Evolutionary conservation across 2,888 invertebrate species (phyloP).

Genomic region (Hartigia nigra): DNA sequence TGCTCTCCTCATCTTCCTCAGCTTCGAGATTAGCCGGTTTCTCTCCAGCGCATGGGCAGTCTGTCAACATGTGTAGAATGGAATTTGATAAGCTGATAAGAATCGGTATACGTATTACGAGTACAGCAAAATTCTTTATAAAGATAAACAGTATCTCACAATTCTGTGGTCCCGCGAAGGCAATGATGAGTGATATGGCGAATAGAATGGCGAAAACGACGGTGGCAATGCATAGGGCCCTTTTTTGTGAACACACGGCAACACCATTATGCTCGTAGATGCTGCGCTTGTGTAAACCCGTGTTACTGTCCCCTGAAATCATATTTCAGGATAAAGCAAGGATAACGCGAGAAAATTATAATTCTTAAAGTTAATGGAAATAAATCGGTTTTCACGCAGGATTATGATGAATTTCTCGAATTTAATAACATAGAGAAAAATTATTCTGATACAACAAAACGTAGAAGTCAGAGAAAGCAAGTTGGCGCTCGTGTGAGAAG

Average conservation of each 20-base stretch:
- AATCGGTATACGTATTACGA: not conserved
- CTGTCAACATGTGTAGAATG: conserved; percentile 57
- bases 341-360: not conserved
- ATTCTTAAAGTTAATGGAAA: too few species aligned
- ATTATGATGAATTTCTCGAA: too few species aligned
- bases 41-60: conserved; percentile 78
- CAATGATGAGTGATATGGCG: conserved; percentile 86
- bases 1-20: conserved; percentile 74
- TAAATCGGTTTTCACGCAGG: too few species aligned
- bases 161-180: conserved; percentile 89
- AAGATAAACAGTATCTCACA: conserved; percentile 68
- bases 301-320: conserved; percentile 73
- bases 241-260: conserved; percentile 87
- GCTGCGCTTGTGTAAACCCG: conserved; percentile 74
- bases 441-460: too few species aligned
- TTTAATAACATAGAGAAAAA: too few species aligned
- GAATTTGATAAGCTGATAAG: not conserved
- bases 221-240: conserved; percentile 84
- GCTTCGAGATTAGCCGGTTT: conserved; percentile 73
- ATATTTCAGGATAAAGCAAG: not conserved
- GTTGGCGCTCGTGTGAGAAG: too few species aligned
- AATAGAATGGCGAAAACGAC: conserved; percentile 84
- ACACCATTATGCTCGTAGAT: conserved; percentile 81
- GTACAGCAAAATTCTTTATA: not conserved
- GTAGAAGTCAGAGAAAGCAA: too few species aligned